These are phyloP conservation scores for Anhinga rufa DNA, from an alignment of 2,113 vertebrate genomes.

Conservation along the genomic window DNA sequence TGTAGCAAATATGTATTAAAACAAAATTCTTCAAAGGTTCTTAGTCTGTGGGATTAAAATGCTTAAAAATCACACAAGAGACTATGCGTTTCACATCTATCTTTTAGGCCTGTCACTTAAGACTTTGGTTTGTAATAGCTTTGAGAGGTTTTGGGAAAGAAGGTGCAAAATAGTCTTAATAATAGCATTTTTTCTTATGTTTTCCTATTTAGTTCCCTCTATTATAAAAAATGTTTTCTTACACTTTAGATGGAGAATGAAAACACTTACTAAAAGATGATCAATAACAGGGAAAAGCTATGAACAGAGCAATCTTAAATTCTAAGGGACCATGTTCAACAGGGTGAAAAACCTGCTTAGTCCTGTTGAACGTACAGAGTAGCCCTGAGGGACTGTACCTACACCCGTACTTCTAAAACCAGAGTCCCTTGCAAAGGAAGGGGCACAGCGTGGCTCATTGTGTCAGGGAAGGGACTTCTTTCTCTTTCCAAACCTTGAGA, in stretches of 20 bases:
- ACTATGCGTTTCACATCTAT: neutral
- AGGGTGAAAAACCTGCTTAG: neutral
- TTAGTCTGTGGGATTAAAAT: too few species aligned
- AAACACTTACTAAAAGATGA: neutral
- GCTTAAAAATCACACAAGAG: neutral
- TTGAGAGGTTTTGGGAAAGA: neutral
- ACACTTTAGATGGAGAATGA: neutral
- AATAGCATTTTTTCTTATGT: neutral
- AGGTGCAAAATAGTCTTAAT: neutral
- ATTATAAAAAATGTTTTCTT: slow-evolving; percentile 20
- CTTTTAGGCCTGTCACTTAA: neutral
- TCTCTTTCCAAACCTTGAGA: neutral
- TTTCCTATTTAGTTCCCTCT: neutral
- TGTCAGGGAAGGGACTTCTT: neutral
- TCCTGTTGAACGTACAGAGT: neutral
- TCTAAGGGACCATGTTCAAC: neutral
- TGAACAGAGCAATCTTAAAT: neutral
- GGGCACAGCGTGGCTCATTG: rapidly evolving
- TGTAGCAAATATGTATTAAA: neutral
- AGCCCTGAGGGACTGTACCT: neutral
- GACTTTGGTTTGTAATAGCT: neutral
- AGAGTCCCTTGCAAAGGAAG: neutral
- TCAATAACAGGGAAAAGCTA: neutral
- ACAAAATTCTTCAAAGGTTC: neutral
- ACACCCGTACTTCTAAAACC: neutral